Evolutionary conservation across 2,888 invertebrate species (phyloP).

Genomic region (Lypha dubia): DNA sequence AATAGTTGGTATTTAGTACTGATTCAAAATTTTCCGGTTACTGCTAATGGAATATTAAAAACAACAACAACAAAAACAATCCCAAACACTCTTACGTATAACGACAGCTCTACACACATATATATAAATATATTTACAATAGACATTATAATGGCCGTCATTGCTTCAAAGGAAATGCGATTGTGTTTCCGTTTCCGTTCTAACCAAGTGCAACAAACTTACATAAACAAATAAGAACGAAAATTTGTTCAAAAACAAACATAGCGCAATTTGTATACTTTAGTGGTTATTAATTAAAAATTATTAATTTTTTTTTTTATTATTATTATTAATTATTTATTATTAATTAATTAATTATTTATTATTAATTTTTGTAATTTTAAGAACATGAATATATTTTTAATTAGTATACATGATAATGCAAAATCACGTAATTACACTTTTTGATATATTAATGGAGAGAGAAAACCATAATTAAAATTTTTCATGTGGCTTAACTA

Average conservation of each 20-base stretch:
- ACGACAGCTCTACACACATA: background rate
- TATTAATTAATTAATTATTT: no score
- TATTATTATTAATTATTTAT: no score
- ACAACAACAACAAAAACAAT: background rate
- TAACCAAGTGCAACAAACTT: conserved; percentile 59
- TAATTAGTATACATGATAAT: no score
- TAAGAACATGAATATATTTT: background rate
- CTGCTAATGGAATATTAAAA: background rate
- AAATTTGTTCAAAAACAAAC: conserved; percentile 1
- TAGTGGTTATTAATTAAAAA: background rate
- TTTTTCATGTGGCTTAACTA: no score
- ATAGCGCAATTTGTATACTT: background rate
- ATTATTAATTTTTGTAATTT: background rate
- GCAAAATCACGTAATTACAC: no score
- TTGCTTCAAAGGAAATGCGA: conserved; percentile 68
- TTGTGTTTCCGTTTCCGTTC: conserved; percentile 69
- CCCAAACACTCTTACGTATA: background rate
- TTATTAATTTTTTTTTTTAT: no score
- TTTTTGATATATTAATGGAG: no score
- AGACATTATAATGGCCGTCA: conserved; percentile 32
- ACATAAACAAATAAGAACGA: conserved; percentile 17
- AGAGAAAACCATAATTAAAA: no score
- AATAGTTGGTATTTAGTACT: conserved; percentile 37
- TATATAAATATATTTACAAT: conserved; percentile 6
- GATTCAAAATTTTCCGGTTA: conserved; percentile 36